Evolutionary conservation across 2,113 vertebrate species (phyloP).

Genomic region (Hylia prasina): DNA sequence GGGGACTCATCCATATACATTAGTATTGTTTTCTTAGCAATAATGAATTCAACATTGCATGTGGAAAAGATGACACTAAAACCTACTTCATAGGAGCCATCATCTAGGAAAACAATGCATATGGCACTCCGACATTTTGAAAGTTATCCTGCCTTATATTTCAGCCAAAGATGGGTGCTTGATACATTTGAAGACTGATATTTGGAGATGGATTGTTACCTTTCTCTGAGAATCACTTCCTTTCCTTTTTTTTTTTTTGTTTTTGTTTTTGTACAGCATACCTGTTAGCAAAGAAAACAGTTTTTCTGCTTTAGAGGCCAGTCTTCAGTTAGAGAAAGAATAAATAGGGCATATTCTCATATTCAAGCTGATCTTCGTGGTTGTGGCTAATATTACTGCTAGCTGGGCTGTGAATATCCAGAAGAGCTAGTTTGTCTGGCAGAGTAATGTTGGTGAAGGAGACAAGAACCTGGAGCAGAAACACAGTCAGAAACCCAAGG

Average conservation of each 20-base stretch:
- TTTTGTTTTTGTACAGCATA: background rate
- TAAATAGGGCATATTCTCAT: background rate
- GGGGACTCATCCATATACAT: background rate
- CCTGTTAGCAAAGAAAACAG: background rate
- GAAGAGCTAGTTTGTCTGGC: background rate
- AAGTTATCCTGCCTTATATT: background rate
- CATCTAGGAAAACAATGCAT: background rate
- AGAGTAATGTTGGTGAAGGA: background rate
- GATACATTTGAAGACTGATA: background rate
- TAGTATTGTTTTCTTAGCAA: background rate
- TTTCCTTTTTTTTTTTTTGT: background rate
- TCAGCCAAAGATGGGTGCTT: background rate
- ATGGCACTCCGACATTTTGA: background rate
- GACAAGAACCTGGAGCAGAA: background rate
- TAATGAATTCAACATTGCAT: background rate
- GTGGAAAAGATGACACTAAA: background rate
- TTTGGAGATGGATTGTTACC: background rate
- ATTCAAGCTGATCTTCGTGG: background rate
- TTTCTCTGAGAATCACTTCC: background rate
- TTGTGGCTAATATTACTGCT: background rate
- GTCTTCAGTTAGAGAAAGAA: background rate
- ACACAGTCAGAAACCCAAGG: background rate
- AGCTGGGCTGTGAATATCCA: background rate
- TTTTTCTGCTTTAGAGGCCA: background rate
- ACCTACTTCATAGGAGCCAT: background rate